Evolutionary conservation across 2,888 invertebrate genomes (phyloP).

Genomic region (Teleiodes luculella): DNA sequence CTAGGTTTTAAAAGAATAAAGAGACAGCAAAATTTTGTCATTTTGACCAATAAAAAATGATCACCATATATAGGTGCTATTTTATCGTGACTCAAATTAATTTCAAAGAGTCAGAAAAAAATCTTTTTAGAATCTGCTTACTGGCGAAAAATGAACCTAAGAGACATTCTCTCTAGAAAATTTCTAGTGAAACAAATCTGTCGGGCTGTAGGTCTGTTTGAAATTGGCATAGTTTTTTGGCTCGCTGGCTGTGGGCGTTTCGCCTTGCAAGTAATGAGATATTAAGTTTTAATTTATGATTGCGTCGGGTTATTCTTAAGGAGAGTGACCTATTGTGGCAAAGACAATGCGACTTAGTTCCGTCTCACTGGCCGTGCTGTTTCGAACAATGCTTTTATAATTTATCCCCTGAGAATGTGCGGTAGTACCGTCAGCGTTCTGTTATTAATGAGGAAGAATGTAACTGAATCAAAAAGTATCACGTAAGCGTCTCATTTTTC

Average conservation of each 20-base stretch:
- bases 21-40: too few species aligned
- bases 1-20: too few species aligned
- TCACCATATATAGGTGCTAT: too few species aligned
- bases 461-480: background rate
- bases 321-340: constrained; percentile 73
- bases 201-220: constrained; percentile 2
- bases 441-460: constrained; percentile 10
- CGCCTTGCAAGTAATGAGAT: constrained; percentile 73
- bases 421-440: constrained; percentile 36
- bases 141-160: too few species aligned
- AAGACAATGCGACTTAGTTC: constrained; percentile 74
- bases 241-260: constrained; percentile 47
- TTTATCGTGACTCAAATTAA: too few species aligned
- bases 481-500: background rate
- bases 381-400: constrained; percentile 66
- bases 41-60: too few species aligned
- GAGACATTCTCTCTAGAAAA: background rate
- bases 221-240: constrained; percentile 45
- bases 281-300: constrained; percentile 74
- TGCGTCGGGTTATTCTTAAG: constrained; percentile 66
- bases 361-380: constrained; percentile 56
- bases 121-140: background rate
- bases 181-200: constrained; percentile 9
- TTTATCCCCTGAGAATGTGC: constrained; percentile 61
- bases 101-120: too few species aligned